Percentiles rank a stretch among this genome's conserved stretches.
phyloP scores from a whole-genome alignment of 2,797 vertebrate species.

The Synanceia verrucosa region DNA sequence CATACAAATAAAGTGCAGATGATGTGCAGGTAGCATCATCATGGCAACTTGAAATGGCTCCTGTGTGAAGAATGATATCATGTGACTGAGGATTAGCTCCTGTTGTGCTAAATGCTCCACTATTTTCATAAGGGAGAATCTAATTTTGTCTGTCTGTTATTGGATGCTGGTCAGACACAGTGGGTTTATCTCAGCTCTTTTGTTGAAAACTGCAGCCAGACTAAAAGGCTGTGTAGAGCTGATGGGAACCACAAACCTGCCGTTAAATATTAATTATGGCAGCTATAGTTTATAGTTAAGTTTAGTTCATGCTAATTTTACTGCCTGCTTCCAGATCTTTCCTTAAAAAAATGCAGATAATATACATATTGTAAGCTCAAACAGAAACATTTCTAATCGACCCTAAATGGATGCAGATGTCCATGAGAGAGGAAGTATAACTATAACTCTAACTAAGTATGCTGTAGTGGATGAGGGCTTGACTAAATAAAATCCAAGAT shows the following conservation, averaged over 20 bases:
- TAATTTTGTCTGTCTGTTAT: neutral
- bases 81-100: neutral
- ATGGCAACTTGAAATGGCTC: neutral
- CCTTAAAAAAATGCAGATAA: neutral
- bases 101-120: neutral
- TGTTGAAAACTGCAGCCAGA: neutral
- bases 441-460: too few species aligned
- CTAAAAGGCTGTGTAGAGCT: neutral
- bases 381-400: too few species aligned
- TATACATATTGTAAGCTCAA: neutral
- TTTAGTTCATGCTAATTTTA: neutral
- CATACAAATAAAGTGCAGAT: constrained; percentile 42
- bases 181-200: neutral
- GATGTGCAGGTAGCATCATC: constrained; percentile 36
- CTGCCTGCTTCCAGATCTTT: neutral
- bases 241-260: neutral
- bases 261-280: neutral
- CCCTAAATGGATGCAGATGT: too few species aligned
- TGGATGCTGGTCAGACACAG: too few species aligned
- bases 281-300: too few species aligned
- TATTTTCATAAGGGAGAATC: neutral
- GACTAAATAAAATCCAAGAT: neutral
- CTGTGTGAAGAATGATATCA: neutral
- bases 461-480: neutral
- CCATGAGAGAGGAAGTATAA: neutral